These are phyloP conservation scores for Muscicapa comitata DNA, from an alignment of 2,797 vertebrate genomes.

Conservation along the genomic window DNA sequence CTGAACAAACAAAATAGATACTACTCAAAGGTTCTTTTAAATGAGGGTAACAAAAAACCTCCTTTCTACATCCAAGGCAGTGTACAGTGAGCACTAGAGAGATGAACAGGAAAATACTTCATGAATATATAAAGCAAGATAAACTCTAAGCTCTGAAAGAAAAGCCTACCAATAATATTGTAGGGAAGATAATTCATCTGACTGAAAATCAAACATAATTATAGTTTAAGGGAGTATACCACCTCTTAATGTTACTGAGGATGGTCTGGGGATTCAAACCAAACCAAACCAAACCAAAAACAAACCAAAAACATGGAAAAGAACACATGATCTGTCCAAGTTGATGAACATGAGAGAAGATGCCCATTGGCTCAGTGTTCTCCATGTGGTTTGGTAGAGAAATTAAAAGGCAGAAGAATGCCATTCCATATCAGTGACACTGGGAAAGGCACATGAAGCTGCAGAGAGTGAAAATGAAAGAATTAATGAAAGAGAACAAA, in stretches of 20 bases:
- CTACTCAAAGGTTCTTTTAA: not conserved
- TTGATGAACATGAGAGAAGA: not conserved
- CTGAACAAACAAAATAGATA: not conserved
- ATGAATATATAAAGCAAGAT: not conserved
- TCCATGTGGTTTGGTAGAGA: not conserved
- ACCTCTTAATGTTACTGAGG: not conserved
- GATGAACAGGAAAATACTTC: not conserved
- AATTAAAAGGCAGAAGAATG: not conserved
- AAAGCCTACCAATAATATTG: not conserved
- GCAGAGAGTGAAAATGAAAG: not conserved
- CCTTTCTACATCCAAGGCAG: not conserved
- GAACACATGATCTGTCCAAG: not conserved
- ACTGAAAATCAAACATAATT: not conserved
- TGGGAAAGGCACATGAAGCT: not conserved
- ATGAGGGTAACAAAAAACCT: fast-evolving
- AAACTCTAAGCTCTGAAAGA: not conserved
- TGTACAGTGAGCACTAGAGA: not conserved
- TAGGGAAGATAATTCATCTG: not conserved
- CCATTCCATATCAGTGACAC: not conserved
- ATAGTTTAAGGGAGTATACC: not conserved
- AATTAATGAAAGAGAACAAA: not conserved
- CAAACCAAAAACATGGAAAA: not conserved
- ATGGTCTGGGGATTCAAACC: not conserved
- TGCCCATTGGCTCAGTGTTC: not conserved
- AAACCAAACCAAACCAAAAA: not conserved